These are phyloP conservation scores for Chiloscyllium plagiosum DNA, from an alignment of 2,113 vertebrate species.

Conservation along the genomic window DNA sequence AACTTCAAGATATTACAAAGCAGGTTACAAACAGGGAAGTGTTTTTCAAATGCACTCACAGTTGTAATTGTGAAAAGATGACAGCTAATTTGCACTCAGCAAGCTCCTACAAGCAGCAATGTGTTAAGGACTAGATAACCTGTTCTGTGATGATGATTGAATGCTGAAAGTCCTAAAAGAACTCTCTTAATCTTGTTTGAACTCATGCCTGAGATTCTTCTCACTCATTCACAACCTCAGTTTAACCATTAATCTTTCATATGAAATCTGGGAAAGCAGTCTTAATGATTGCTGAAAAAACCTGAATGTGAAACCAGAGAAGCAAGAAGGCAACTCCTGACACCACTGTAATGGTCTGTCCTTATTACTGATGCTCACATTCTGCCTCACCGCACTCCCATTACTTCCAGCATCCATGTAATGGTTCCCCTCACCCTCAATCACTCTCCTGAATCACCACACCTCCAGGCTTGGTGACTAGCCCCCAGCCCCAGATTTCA, in stretches of 20 bases:
- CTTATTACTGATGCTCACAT: neutral
- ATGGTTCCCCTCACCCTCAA: too few relatives aligned
- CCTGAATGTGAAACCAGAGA: neutral
- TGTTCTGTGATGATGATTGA: neutral
- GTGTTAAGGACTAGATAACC: too few relatives aligned
- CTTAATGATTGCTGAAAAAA: neutral
- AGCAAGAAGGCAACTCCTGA: neutral
- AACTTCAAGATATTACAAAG: neutral
- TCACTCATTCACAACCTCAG: neutral
- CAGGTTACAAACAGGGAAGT: neutral
- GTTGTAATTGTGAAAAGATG: neutral
- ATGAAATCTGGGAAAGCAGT: neutral
- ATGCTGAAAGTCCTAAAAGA: neutral
- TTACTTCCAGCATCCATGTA: neutral
- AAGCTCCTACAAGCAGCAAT: neutral
- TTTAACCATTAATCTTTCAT: neutral
- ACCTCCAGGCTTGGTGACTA: too few relatives aligned
- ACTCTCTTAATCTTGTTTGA: neutral
- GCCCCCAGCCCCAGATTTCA: neutral
- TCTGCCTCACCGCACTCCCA: neutral
- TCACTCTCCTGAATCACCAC: neutral
- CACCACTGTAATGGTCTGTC: neutral
- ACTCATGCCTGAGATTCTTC: neutral
- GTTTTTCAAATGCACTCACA: neutral
- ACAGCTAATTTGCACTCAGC: neutral